Evolutionary conservation across 2,113 vertebrate genomes (phyloP), one percentile per base, ranked within the genome.

Genomic region (Myotis davidii): DNA sequence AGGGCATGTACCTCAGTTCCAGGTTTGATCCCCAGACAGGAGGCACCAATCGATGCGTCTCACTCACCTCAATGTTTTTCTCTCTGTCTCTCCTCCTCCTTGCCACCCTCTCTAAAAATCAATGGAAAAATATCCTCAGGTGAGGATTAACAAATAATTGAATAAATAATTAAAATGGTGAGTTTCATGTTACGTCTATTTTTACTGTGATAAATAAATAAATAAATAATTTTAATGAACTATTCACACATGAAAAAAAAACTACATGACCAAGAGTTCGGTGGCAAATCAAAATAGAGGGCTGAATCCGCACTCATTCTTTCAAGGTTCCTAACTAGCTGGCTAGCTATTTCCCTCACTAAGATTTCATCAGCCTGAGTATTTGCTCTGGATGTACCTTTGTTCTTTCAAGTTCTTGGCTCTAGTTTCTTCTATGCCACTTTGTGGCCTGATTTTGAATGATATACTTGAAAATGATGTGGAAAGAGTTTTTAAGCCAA

Each of bases 381-480:
- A 90, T 90, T 90, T 97, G 82, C 77, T 88, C 17, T 69, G 78
- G 34, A 34, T 34, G n/a, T 74, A 88, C 77, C 67, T 95, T 96
- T 94, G 73, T 90, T 97, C 91, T 95, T 93, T 86, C 64, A 74
- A 23, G 13, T 54, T 82, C 88, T 78, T 69, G 82, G 67, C 85
- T 91, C 56, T n/a, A 23, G 54, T 92, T 96, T 69, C 64, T 90
- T 94, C 39, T 77, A 48, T 52, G 48, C 65, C 34, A 76, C 64
- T 95, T 86, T 67, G 82, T 64, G 72, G 32, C 59, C 87, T 94
- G 74, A 89, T 37, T 82, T 67, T 83, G 65, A 93, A 61, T 73
- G 6, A 67, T 85, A 37, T 87, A 64, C 70, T 93, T 89, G 96
- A 89, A 94, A 95, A 91, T 87, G 39, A 88, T 74, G 84, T 59